Evolutionary conservation across 2,797 vertebrate species (phyloP).

Genomic region (Spinibarbus caldwelli): DNA sequence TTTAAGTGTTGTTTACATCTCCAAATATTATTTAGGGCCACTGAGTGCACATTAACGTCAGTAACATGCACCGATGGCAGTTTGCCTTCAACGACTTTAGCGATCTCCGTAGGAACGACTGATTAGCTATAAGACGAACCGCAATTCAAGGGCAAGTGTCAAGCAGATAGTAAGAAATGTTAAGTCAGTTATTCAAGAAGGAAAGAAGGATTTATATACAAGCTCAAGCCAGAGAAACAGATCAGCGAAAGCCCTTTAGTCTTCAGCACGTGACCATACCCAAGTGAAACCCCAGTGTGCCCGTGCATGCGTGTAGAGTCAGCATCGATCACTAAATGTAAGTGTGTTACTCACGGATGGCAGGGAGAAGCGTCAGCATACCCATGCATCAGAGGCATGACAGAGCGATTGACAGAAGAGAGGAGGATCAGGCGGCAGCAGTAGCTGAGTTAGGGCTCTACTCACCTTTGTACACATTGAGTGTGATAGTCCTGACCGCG

Average conservation of each 20-base stretch:
- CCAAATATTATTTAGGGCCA: background rate
- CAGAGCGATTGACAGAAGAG: conserved; percentile 30
- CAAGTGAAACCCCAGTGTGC: conserved; percentile 3
- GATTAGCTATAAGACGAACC: background rate
- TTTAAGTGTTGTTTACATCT: conserved; percentile 1
- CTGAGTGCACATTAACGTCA: background rate
- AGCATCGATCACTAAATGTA: conserved; percentile 26
- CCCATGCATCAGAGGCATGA: conserved; percentile 66
- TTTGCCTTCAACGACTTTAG: background rate
- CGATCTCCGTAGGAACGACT: background rate
- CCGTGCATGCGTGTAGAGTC: background rate
- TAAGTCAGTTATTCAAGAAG: conserved; percentile 11
- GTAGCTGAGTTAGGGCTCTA: conserved; percentile 30
- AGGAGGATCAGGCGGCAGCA: conserved; percentile 25
- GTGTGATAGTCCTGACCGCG: conserved; percentile 97
- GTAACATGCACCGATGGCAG: background rate
- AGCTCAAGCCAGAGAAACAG: conserved; percentile 21
- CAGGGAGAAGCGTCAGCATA: conserved; percentile 59
- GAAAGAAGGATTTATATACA: background rate
- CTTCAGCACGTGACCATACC: conserved; percentile 10
- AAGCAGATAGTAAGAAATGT: conserved; percentile 16
- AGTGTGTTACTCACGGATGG: conserved; percentile 14
- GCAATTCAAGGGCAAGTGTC: background rate
- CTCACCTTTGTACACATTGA: conserved; percentile 99
- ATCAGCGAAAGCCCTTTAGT: background rate